Evolutionary conservation across 2,113 vertebrate genomes (phyloP), one percentile per base, ranked within the genome.

Genomic region (Brachirus orientalis): DNA sequence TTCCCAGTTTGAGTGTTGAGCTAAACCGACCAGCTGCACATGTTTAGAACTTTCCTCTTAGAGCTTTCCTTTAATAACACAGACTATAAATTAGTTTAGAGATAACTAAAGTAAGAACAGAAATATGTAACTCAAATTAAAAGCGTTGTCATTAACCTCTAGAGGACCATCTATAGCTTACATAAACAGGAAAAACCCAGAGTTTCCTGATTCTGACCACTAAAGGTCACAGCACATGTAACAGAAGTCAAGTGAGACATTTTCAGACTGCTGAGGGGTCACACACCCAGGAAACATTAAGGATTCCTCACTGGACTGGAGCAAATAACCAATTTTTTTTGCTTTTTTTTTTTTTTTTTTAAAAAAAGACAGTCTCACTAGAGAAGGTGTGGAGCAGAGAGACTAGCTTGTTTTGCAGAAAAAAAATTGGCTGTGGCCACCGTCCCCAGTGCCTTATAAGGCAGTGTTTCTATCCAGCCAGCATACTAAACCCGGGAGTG

Each of bases 391-490:
- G 82, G 78, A 87, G 69, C 77, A 67, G 79, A 73, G 76, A 88
- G 87, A 85, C 84, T 79, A 64, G 86, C 80, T 92, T 89, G 82
- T 86, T 84, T 86, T 88, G 84, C 77, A 86, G 50, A 72, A 85
- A 80, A 68, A 76, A 79, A 84, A 67, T 84, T 89, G 84, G 80
- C 89, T 57, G 74, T 79, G 85, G 92, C 89, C 85, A 90, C 86
- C 80, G 77, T 92, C 91, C 89, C 88, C 76, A 89, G 90, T 82
- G 84, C 93, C 93, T 92, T 94, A 93, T 92, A 93, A 91, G 92
- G 92, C 86, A 92, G 92, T 84, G 87, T 94, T 93, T 94, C 90
- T 92, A 72, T 86, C 83, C 86, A 72, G 80, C 85, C 68, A 77
- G 88, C 84, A 84, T 83, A 36, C 38, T 75, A 80, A 82, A 73